Evolutionary conservation across 2,113 vertebrate species (phyloP).

Genomic region (Haliaeetus leucogaster): DNA sequence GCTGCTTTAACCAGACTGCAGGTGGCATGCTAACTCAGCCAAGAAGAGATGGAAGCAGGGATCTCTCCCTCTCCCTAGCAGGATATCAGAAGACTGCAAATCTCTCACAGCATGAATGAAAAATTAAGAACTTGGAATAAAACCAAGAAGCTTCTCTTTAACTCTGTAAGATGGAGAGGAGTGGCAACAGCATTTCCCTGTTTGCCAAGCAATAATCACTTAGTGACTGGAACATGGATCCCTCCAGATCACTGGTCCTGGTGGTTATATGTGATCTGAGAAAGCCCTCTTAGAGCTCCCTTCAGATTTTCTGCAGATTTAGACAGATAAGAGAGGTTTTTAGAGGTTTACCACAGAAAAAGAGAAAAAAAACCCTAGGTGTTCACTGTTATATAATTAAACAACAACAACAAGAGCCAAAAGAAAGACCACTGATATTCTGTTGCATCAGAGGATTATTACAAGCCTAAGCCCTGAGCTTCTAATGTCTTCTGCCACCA

Average conservation of each 20-base stretch:
- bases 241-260: not conserved
- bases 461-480: not conserved
- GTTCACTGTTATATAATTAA: not conserved
- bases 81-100: not conserved
- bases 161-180: not conserved
- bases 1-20: not conserved
- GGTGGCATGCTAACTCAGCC: not conserved
- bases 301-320: not conserved
- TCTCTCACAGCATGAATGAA: not conserved
- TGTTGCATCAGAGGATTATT: not conserved
- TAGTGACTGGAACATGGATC: not conserved
- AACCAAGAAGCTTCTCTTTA: not conserved
- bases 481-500: not conserved
- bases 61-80: not conserved
- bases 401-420: not conserved
- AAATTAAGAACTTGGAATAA: not conserved
- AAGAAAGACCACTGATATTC: not conserved
- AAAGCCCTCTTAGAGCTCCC: not conserved
- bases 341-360: not conserved
- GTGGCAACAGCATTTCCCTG: not conserved
- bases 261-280: no score
- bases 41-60: not conserved
- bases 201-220: not conserved
- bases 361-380: not conserved
- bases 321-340: not conserved